A percentile compares a stretch with the other conserved stretches of the same genome.
Evolutionary conservation across 2,797 vertebrate genomes (phyloP).

Genomic region (Alosa sapidissima): DNA sequence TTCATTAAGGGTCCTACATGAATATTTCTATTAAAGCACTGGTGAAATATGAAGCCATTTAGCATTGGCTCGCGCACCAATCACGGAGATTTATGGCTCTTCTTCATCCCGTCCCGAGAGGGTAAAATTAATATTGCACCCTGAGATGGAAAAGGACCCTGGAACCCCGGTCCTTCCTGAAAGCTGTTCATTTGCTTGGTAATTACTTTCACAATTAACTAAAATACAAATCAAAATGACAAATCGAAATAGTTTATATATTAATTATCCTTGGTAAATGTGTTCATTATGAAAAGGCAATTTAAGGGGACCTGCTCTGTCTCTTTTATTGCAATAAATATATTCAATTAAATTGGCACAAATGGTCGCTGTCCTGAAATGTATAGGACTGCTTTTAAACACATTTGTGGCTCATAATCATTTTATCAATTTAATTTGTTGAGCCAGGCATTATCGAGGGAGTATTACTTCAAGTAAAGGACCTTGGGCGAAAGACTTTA

Average conservation of each 20-base stretch:
- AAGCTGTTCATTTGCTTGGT: conserved; percentile 95
- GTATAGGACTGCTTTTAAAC: conserved; percentile 61
- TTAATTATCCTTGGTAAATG: conserved; percentile 94
- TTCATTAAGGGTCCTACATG: conserved; percentile 96
- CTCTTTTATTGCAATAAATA: conserved; percentile 91
- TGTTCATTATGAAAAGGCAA: conserved; percentile 96
- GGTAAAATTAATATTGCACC: conserved; percentile 93
- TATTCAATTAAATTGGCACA: conserved; percentile 57
- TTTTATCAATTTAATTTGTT: conserved; percentile 55
- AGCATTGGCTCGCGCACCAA: conserved; percentile 95
- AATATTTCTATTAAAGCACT: conserved; percentile 99
- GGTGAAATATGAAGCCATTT: conserved; percentile 99
- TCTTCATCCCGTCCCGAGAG: conserved; percentile 96
- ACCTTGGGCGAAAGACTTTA: conserved; percentile 37
- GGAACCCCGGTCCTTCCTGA: conserved; percentile 89
- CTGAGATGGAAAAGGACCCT: conserved; percentile 87
- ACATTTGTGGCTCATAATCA: conserved; percentile 59
- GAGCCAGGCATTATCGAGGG: conserved; percentile 28
- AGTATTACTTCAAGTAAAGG: conserved; percentile 42
- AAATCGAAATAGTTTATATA: conserved; percentile 97
- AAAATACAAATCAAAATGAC: conserved; percentile 99
- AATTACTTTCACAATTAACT: conserved; percentile 99
- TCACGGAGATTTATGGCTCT: conserved; percentile 96
- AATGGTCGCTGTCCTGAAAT: conserved; percentile 54
- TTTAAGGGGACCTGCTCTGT: conserved; percentile 84